A percentile compares a stretch with the other conserved stretches of the same genome.
Conservation (phyloP, 2,113 vertebrate genomes). For the Pluvianellus socialis region DNA sequence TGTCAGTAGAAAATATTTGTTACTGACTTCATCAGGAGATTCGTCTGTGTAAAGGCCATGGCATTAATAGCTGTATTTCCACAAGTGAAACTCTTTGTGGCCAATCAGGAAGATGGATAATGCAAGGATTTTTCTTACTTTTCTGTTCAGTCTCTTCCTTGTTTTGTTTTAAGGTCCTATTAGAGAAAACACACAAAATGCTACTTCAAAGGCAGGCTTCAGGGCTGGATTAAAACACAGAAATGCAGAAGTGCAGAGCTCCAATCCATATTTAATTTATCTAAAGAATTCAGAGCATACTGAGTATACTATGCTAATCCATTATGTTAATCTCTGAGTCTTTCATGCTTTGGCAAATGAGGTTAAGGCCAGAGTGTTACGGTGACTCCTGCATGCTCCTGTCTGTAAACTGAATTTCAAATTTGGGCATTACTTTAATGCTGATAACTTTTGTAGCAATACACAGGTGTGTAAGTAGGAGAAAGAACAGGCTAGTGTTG, state of each 20-base stretch:
- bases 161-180: neutral
- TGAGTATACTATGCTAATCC: neutral
- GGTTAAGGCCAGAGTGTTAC: neutral
- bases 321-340: neutral
- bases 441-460: neutral
- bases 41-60: neutral
- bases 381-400: neutral
- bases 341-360: neutral
- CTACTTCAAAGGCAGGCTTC: conserved; percentile 39
- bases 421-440: neutral
- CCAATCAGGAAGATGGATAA: neutral
- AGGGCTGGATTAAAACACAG: conserved; percentile 33
- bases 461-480: neutral
- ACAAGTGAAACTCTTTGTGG: neutral
- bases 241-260: neutral
- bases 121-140: neutral
- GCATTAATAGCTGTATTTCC: neutral
- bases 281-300: neutral
- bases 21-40: neutral
- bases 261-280: conserved; percentile 7
- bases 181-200: conserved; percentile 6
- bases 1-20: neutral
- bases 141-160: neutral
- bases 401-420: neutral
- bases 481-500: neutral